Conservation (phyloP, 2,113 vertebrate genomes). For the Oreocharis arfaki region DNA sequence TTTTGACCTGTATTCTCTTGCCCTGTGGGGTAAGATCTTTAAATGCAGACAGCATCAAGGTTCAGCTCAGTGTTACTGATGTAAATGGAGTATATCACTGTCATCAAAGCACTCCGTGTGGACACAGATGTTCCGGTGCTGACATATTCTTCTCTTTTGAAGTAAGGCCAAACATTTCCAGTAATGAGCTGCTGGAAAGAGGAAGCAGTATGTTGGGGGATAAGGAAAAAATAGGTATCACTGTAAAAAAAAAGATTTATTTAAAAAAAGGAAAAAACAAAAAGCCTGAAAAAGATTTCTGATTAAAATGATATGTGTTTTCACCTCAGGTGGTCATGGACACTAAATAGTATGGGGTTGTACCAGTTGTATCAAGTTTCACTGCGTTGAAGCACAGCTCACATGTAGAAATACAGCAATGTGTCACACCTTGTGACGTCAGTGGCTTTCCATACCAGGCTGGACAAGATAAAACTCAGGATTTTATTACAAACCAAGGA, state of each 20-base stretch:
- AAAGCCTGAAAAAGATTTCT: not conserved
- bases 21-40: slow-evolving; percentile 56
- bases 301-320: not conserved
- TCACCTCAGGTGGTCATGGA: fast-evolving
- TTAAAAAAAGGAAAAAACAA: not conserved
- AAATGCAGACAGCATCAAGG: slow-evolving; percentile 50
- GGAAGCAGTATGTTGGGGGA: not conserved
- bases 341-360: not conserved
- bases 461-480: not conserved
- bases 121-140: slow-evolving; percentile 56
- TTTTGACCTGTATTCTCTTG: slow-evolving; percentile 56
- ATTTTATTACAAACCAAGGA: not conserved
- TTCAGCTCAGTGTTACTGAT: slow-evolving; percentile 44
- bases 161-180: slow-evolving; percentile 34
- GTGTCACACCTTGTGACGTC: not conserved
- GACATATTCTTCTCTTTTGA: slow-evolving; percentile 50
- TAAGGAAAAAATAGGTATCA: not conserved
- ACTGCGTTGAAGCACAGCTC: not conserved
- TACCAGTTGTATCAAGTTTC: not conserved
- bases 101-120: slow-evolving; percentile 31
- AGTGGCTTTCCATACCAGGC: not conserved
- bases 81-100: slow-evolving; percentile 51
- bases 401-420: not conserved
- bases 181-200: slow-evolving; percentile 29
- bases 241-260: not conserved